phyloP scores from a whole-genome alignment of 2,113 vertebrate genomes.

The Lepus americanus region DNA sequence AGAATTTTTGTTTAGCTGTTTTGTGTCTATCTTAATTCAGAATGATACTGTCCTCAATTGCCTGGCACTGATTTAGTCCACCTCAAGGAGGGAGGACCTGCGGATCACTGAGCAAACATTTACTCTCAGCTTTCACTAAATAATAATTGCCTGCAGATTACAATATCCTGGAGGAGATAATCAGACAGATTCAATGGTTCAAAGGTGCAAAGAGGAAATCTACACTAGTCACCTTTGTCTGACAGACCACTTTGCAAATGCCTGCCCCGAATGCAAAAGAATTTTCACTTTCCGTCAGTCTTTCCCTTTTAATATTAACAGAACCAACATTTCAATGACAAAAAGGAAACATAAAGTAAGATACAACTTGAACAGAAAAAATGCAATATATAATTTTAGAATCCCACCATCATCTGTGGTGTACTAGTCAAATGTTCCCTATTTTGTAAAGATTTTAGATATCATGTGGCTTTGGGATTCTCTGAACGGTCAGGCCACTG shows the following conservation, averaged over 20 bases:
- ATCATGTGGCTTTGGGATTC: constrained; percentile 26
- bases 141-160: neutral
- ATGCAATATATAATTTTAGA: constrained; percentile 45
- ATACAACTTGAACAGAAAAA: constrained; percentile 47
- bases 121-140: neutral
- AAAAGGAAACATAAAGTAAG: constrained; percentile 48
- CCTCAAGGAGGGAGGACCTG: neutral
- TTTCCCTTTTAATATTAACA: neutral
- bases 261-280: neutral
- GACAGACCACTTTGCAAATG: neutral
- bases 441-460: constrained; percentile 54
- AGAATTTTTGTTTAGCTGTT: constrained; percentile 21
- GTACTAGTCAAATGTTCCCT: constrained; percentile 53
- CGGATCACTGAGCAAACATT: neutral
- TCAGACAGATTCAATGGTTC: neutral
- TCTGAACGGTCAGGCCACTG: neutral
- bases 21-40: constrained; percentile 12
- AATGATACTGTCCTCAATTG: neutral
- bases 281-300: neutral
- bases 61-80: neutral
- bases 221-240: neutral
- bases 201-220: neutral
- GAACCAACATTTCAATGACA: neutral
- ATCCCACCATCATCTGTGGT: constrained; percentile 12
- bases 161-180: neutral